Evolutionary conservation across 64 coral and sea anemone genomes (phyloP).

Genomic region (Montipora efflorescens): DNA sequence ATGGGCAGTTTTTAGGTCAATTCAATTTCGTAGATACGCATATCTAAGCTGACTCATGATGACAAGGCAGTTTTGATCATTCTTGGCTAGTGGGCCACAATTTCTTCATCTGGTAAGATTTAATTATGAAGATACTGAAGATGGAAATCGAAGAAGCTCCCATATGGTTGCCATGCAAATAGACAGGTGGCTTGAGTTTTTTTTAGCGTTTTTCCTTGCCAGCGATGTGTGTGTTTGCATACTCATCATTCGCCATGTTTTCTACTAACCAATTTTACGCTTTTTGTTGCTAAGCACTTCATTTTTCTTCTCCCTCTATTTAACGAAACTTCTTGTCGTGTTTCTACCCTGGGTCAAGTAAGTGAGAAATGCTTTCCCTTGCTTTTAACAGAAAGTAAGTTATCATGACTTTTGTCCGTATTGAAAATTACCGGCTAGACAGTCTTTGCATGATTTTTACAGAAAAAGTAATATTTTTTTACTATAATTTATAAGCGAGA

Average conservation of each 20-base stretch:
- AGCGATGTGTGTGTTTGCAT: no score
- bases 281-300: background rate
- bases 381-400: no score
- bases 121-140: no score
- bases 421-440: background rate
- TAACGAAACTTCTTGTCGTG: no score
- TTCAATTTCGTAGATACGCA: background rate
- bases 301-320: no score
- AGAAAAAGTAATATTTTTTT: conserved; percentile 21
- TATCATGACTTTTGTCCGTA: no score
- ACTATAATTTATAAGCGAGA: conserved; percentile 57
- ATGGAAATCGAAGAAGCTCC: background rate
- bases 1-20: background rate
- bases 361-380: no score
- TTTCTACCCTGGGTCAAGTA: no score
- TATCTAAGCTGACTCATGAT: background rate
- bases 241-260: no score
- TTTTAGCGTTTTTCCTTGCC: no score
- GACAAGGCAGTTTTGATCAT: background rate
- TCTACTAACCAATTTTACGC: background rate
- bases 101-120: background rate
- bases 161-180: background rate
- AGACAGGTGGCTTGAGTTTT: background rate
- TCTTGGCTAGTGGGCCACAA: background rate
- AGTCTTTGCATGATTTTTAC: conserved; percentile 22